Base-by-base conservation (phyloP, 2,797 vertebrate species). In the Acrossocheilus fasciatus region DNA sequence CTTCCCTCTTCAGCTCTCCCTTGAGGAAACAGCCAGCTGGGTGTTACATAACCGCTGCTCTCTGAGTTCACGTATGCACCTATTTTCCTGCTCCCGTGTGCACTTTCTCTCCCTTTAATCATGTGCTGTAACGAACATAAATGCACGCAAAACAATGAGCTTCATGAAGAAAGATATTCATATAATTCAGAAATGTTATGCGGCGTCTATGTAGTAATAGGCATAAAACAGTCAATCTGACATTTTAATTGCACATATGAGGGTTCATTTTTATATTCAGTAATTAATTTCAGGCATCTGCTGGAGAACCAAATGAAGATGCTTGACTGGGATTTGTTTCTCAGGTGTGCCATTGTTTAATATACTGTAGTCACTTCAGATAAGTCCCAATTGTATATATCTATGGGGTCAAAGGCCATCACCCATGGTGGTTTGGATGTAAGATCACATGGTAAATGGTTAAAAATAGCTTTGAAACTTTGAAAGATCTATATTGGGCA, bases 21-120 rank as follows among this genome's bases (percentile, higher is more conserved):
- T 50, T 79, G 86, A 69, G 74, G 43, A 72, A 84, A 81, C 57
- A 36, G 59, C 70, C 83, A 86, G 81, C 87, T 89, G 88, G 68
- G 84, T 80, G 41, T 88, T 88, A 23, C 82, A 39, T 88, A 86
- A 88, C 73, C 4, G 5, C 45, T 43, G 75, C 52, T 80, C 8
- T n/a, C 7, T 62, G 76, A 57, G 15, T 39, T 74, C 54, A 86
- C 6, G 12, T 26, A 81, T 36, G 69, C 78, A 70, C 74, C 75
- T 77, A 41, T 62, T 54, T 83, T 34, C 12, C 54, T 45, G 15
- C 69, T 62, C 57, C 64, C n/a, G 43, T 30, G 52, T 83, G 30
- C 50, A 54, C 3, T 57, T 78, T 45, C 39, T 85, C 52, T 80
- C 4, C 52, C 75, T 39, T 73, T 45, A 69, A 81, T 62, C 54